Conservation (phyloP, 1,140 invertebrate genomes). For the Hyles vespertilio region DNA sequence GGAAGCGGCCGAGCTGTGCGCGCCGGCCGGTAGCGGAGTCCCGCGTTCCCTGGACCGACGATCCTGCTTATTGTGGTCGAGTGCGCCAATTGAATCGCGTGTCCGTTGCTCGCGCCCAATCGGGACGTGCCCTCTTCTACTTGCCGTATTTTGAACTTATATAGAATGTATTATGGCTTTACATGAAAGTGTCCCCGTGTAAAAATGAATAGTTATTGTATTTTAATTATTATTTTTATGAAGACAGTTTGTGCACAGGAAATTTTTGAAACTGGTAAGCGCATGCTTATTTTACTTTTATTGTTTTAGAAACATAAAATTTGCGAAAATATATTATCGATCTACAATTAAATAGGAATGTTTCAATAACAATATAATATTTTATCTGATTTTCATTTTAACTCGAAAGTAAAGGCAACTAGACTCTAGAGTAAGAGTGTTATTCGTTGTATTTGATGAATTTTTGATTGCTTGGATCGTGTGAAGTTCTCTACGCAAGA, state of each 20-base stretch:
- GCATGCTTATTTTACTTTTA: neutral
- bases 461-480: too few species aligned
- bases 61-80: slow-evolving; percentile 56
- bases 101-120: slow-evolving; percentile 55
- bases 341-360: too few species aligned
- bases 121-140: slow-evolving; percentile 44
- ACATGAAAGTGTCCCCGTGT: slow-evolving; percentile 6
- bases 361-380: too few species aligned
- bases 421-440: too few species aligned
- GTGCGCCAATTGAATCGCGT: slow-evolving; percentile 66
- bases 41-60: slow-evolving; percentile 54
- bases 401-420: too few species aligned
- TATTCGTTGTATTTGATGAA: too few species aligned
- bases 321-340: too few species aligned
- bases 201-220: slow-evolving; percentile 38
- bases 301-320: too few species aligned
- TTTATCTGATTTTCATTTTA: too few species aligned
- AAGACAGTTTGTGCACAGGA: slow-evolving; percentile 16
- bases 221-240: slow-evolving; percentile 21
- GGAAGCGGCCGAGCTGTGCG: slow-evolving; percentile 50
- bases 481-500: too few species aligned
- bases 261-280: slow-evolving; percentile 21
- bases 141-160: slow-evolving; percentile 38
- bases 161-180: slow-evolving; percentile 19
- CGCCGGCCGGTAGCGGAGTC: slow-evolving; percentile 47